Evolutionary conservation across 2,888 invertebrate species (phyloP).

Genomic region (Tenthredo amoena): DNA sequence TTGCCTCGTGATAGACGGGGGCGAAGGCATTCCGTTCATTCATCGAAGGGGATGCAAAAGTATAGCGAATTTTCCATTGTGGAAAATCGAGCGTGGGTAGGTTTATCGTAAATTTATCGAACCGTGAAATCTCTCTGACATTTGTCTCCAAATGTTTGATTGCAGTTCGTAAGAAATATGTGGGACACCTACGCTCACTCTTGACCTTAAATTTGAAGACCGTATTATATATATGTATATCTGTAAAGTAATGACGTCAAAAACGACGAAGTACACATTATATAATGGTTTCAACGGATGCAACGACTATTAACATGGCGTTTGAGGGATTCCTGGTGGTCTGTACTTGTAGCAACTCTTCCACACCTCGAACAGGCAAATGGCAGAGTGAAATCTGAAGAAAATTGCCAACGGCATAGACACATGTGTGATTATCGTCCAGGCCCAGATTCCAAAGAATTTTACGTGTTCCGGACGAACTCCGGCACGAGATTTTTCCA

Average conservation of each 20-base stretch:
- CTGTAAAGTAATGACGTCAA: neutral
- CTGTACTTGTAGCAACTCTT: constrained; percentile 92
- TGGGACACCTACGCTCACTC: neutral
- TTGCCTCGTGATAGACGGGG: neutral
- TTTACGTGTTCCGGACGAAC: constrained; percentile 90
- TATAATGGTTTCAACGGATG: neutral
- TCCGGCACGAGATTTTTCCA: constrained; percentile 91
- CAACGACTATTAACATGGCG: constrained; percentile 40
- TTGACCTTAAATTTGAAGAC: neutral
- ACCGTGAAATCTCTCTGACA: neutral
- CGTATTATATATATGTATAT: neutral
- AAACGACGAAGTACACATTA: neutral
- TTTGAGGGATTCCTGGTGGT: constrained; percentile 63
- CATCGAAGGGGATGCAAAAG: neutral
- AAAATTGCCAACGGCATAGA: constrained; percentile 94
- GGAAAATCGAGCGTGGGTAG: constrained; percentile 14
- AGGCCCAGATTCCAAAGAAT: constrained; percentile 93
- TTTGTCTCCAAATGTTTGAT: neutral
- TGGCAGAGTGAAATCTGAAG: constrained; percentile 94
- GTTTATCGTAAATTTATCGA: neutral
- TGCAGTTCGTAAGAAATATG: neutral
- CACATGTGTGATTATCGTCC: constrained; percentile 94
- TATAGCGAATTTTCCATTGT: neutral
- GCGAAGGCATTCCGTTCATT: neutral
- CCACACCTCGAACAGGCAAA: constrained; percentile 96